Percentiles rank a stretch among this genome's conserved stretches.
These are phyloP conservation scores for Halcyon smyrnensis DNA, from an alignment of 2,797 vertebrate genomes.

Conservation along the genomic window DNA sequence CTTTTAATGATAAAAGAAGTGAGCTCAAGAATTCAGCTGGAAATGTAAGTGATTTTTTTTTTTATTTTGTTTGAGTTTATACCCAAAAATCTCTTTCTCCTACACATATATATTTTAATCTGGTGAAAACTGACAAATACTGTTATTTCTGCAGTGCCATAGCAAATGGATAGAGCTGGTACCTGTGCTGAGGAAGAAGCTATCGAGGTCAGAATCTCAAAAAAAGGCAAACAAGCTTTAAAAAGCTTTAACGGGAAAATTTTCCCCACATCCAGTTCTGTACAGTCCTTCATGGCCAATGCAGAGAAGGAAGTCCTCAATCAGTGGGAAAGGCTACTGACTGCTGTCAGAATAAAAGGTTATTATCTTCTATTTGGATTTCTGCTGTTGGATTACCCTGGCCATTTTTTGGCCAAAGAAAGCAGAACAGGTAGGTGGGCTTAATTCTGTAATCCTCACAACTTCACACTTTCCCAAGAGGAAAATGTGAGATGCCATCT, in stretches of 20 bases:
- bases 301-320: neutral
- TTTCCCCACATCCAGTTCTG: neutral
- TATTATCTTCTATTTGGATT: neutral
- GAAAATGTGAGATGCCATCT: slow-evolving; percentile 24
- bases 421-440: neutral
- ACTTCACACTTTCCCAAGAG: neutral
- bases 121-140: neutral
- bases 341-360: neutral
- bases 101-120: neutral
- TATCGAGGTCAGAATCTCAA: neutral
- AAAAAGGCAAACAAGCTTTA: neutral
- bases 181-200: neutral
- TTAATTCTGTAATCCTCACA: neutral
- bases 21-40: neutral
- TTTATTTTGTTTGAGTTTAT: neutral
- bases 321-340: neutral
- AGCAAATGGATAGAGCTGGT: neutral
- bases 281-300: neutral
- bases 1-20: neutral
- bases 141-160: neutral
- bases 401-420: neutral
- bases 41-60: neutral
- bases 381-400: neutral
- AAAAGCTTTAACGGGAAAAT: neutral
- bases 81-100: neutral